Evolutionary conservation across 2,888 invertebrate genomes (phyloP).

Genomic region (Andrena fulva): DNA sequence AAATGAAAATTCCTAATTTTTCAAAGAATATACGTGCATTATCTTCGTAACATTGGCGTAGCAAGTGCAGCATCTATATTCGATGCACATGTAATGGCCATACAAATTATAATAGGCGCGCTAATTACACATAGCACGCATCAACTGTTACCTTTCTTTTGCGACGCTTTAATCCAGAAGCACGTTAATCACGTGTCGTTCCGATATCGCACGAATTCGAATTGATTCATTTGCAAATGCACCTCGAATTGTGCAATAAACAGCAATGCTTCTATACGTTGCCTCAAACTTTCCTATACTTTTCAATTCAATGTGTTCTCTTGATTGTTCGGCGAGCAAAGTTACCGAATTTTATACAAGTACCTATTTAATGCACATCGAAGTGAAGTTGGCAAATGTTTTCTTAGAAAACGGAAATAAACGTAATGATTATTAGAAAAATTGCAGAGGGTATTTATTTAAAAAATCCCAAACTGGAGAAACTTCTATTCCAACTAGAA

Average conservation of each 20-base stretch:
- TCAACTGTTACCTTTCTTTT: constrained; percentile 5
- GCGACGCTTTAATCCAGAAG: background rate
- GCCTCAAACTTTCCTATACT: background rate
- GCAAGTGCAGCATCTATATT: background rate
- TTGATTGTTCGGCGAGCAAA: background rate
- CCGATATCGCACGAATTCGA: too few species aligned
- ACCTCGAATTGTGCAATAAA: too few species aligned
- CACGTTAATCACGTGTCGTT: background rate
- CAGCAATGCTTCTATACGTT: too few species aligned
- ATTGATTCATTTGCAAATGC: too few species aligned
- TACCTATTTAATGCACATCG: background rate
- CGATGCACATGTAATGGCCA: background rate
- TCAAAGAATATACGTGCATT: background rate
- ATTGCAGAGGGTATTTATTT: background rate
- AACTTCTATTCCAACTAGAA: background rate
- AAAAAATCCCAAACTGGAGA: background rate
- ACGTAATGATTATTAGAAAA: background rate
- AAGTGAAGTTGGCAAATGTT: background rate
- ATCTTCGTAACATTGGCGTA: background rate
- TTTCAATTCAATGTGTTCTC: background rate
- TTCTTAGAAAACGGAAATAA: background rate
- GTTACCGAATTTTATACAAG: background rate
- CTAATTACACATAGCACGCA: constrained; percentile 20
- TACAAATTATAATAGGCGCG: constrained; percentile 5
- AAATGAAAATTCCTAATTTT: background rate